Base-by-base conservation (phyloP, 1,140 invertebrate species). In the Drosophila kurseongensis region DNA sequence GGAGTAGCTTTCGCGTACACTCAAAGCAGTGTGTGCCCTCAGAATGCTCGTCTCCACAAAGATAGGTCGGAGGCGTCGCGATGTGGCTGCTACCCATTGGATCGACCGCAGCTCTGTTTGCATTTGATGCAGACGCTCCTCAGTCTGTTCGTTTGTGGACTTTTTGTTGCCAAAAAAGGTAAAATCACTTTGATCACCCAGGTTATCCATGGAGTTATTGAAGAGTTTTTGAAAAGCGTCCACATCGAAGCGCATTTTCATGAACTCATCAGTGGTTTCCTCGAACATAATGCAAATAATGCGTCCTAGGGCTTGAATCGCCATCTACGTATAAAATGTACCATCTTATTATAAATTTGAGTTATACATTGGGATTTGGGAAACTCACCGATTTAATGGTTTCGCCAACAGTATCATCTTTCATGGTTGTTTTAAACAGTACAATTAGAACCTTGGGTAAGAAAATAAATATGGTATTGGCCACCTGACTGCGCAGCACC, bases 271-370 rank as follows among this genome's bases (percentile, higher is more conserved):
- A 0, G 74, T 78, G 2, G 90, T 90, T 60, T 90, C 84, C 48
- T 92, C 91, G 23, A 90, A 92, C 74, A 92, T 90, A 2, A 92
- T 66, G 57, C 79, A 84, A 1, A 81, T 67, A 4, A 92, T 84
- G 5, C 91, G 77, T 4, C 91, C 91, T 10, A 92, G 47, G 0
- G 91, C 81, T 66, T 91, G 79, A 8, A 92, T 48, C 4, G 88
- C 48, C 61, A 74, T 60, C 90, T 92, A 67, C 32, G 7, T 3
- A 18, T 18, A 52, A 23, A 23, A 23, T 23, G 4, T 23, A 23
- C 23, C 2, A 23, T 23, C 4, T 4, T 23, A 23, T 23, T 23
- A 4, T 23, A 4, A 23, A 4, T 23, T 23, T 4, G 23, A 23
- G 2, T 23, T 23, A 4, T 23, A 23, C 23, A 0, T 23, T 0